Evolutionary conservation across 2,888 invertebrate genomes (phyloP).

Genomic region (Hypercompe scribonia): DNA sequence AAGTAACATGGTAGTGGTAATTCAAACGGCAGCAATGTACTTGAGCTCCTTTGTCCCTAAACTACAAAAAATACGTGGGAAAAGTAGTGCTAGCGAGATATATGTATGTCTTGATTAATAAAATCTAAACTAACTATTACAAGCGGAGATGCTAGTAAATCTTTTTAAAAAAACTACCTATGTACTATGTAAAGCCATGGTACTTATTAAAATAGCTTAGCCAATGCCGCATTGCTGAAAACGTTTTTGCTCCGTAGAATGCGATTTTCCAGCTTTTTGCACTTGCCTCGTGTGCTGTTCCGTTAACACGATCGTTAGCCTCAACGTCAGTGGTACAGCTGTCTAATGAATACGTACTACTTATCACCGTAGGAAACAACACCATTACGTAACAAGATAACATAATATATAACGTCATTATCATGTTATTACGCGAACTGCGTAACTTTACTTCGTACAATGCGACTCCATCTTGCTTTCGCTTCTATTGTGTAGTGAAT

Average conservation of each 20-base stretch:
- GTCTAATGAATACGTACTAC: slow-evolving; percentile 6
- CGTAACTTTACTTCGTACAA: slow-evolving; percentile 4
- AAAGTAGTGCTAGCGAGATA: background rate
- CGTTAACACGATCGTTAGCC: background rate
- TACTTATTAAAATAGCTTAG: background rate
- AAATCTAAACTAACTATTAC: background rate
- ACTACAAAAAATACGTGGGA: background rate
- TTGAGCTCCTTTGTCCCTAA: background rate
- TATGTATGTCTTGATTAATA: background rate
- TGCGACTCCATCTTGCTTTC: slow-evolving; percentile 1
- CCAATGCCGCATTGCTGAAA: background rate
- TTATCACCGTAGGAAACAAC: background rate
- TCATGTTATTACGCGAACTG: slow-evolving; percentile 9
- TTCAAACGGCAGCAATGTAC: background rate
- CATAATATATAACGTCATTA: slow-evolving; percentile 2
- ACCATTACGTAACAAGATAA: slow-evolving; percentile 3
- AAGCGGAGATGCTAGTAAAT: background rate
- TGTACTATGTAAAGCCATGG: background rate
- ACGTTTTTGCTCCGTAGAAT: background rate
- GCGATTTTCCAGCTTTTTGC: slow-evolving; percentile 1
- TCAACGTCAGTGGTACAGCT: background rate
- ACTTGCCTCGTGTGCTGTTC: background rate
- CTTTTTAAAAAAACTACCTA: background rate
- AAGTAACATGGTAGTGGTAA: background rate
- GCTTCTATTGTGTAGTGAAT: slow-evolving; percentile 13